phyloP scores from a whole-genome alignment of 2,113 vertebrate species.

The Narcine bancroftii region DNA sequence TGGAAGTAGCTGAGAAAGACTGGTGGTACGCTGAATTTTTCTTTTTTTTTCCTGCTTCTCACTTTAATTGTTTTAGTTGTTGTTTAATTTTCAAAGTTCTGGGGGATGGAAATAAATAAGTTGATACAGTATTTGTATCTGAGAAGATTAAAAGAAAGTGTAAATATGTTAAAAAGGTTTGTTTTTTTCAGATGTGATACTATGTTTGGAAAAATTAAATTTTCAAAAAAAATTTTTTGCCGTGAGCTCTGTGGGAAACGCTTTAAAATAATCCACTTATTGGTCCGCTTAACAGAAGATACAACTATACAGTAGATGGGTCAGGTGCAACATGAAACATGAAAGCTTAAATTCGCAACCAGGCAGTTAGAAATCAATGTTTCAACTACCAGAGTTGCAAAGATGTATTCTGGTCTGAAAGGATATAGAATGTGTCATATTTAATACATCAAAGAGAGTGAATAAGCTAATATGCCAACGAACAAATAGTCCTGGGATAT shows the following conservation, averaged over 20 bases:
- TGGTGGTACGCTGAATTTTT: no score
- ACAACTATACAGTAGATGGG: not conserved
- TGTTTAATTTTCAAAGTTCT: no score
- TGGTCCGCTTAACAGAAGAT: not conserved
- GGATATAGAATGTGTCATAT: slow-evolving; percentile 16
- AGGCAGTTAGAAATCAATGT: not conserved
- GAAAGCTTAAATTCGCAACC: not conserved
- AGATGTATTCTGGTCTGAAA: slow-evolving; percentile 1
- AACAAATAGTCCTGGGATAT: slow-evolving; percentile 20
- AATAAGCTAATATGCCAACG: slow-evolving; percentile 20
- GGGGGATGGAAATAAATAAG: no score
- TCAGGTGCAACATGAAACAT: not conserved
- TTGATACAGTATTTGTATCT: no score
- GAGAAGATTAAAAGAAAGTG: no score
- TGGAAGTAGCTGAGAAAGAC: no score
- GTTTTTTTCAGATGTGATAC: no score
- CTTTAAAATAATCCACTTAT: not conserved
- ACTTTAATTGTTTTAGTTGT: no score
- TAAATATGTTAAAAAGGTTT: no score
- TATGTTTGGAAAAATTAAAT: no score
- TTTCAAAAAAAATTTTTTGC: no score
- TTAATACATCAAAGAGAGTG: slow-evolving; percentile 9
- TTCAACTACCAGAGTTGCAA: not conserved
- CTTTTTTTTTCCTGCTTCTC: no score
- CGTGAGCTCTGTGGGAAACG: not conserved